Evolutionary conservation across 2,888 invertebrate genomes (phyloP), one percentile per base, ranked within the genome.

Genomic region (Netelia virgata): DNA sequence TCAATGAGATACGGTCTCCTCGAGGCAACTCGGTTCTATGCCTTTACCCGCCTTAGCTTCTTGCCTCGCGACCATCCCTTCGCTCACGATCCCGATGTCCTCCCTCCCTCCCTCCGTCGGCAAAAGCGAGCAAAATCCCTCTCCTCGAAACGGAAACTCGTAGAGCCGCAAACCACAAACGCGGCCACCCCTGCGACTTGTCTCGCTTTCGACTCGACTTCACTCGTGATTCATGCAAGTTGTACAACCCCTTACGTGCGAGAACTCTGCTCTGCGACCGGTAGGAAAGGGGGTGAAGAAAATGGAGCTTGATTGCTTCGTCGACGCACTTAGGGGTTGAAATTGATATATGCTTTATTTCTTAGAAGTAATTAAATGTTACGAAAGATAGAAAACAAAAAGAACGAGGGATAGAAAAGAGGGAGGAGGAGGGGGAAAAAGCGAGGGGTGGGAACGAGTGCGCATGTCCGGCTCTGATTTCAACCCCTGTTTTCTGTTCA

Each of bases 1-100:
- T 93, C 93, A 93, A 93, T 93, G 92, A 93, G 93, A 93, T 92
- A 93, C 93, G 91, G 92, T 90, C 89, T 91, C 88, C 89, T 89
- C 90, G 28, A 43, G 59, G 50, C 89, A 88, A 86, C 82, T 87
- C 80, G 74, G 76, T 78, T 57, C 66, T 59, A 36, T 73, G 83
- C 80, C 85, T 82, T 81, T 77, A 78, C 63, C 82, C 47, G 79
- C 72, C 50, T 43, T 64, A 70, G 68, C 63, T 61, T 81, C 75
- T 76, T 74, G 53, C 64, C 6, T 18, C 57, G 16, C 18, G 14
- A 47, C 47, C 47, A 47, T 14, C 47, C 36, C 36, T 36, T 36
- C 36, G 36, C 36, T 36, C 6, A 36, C 36, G 36, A 36, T 8
- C 8, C 36, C 6, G 70, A 87, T 87, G 87, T 88, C 88, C 88